Conservation (phyloP, 2,888 invertebrate genomes). For the Cylloceria caligata region DNA sequence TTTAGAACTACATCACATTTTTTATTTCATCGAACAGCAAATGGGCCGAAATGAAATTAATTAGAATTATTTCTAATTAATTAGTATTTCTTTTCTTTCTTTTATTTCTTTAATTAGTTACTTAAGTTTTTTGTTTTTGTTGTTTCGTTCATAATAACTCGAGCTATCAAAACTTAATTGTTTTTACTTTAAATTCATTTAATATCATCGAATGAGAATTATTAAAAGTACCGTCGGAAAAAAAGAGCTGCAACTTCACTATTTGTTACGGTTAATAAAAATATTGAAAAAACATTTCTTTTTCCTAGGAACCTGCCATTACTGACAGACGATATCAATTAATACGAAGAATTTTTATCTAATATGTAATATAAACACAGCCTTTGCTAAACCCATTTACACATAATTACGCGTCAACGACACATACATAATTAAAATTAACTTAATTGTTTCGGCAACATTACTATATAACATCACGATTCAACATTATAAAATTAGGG, state of each 20-base stretch:
- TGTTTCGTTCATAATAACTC: too few relatives aligned
- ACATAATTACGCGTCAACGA: conserved; percentile 35
- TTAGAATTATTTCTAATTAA: not conserved
- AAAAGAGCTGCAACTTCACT: conserved; percentile 11
- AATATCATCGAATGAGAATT: not conserved
- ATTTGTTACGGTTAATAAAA: conserved; percentile 24
- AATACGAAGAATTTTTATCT: conserved; percentile 9
- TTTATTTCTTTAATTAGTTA: too few relatives aligned
- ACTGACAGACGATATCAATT: conserved; percentile 21
- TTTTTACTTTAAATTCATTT: too few relatives aligned
- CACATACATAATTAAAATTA: conserved; percentile 54
- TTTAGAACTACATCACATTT: not conserved
- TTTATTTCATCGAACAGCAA: not conserved
- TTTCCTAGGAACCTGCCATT: conserved; percentile 23
- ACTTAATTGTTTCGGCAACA: conserved; percentile 67
- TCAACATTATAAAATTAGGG: conserved; percentile 67
- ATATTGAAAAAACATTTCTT: conserved; percentile 16
- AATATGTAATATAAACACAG: conserved; percentile 57
- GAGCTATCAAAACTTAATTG: too few relatives aligned
- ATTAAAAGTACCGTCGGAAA: not conserved
- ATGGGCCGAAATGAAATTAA: not conserved
- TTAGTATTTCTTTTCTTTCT: too few relatives aligned
- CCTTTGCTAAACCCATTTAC: conserved; percentile 69
- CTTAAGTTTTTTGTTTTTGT: too few relatives aligned
- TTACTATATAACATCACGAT: conserved; percentile 72